Conservation (phyloP, 1,140 invertebrate genomes). For the Frieseomelitta varia region DNA sequence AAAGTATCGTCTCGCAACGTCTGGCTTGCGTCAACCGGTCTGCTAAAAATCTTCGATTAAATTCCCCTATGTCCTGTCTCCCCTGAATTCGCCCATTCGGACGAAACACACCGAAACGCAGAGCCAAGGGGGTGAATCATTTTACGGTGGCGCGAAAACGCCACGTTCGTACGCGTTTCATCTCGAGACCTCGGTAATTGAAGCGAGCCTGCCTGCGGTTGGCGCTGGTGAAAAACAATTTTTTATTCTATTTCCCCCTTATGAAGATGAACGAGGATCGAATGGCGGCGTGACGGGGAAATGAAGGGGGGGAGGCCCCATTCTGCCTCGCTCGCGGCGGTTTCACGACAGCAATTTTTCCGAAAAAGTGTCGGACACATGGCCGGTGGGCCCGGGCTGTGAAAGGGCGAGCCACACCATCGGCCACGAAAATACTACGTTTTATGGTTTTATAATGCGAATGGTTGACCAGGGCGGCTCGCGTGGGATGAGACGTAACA, state of each 20-base stretch:
- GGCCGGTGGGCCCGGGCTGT: slow-evolving; percentile 46
- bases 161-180: neutral
- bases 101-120: neutral
- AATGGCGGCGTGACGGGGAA: slow-evolving; percentile 44
- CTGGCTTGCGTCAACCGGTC: slow-evolving; percentile 52
- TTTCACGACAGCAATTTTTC: slow-evolving; percentile 58
- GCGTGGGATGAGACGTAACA: slow-evolving; percentile 67
- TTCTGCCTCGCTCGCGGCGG: slow-evolving; percentile 1
- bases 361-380: slow-evolving; percentile 66
- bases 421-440: slow-evolving; percentile 60
- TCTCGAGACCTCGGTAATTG: slow-evolving; percentile 14
- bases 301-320: neutral
- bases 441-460: slow-evolving; percentile 80
- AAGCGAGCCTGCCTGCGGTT: neutral
- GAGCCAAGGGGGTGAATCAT: slow-evolving; percentile 46
- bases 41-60: slow-evolving; percentile 40
- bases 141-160: neutral
- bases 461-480: slow-evolving; percentile 69
- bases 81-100: neutral
- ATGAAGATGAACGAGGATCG: slow-evolving; percentile 59
- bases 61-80: slow-evolving; percentile 18
- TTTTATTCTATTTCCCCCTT: slow-evolving; percentile 56
- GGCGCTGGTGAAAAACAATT: slow-evolving; percentile 45
- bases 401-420: slow-evolving; percentile 34
- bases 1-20: slow-evolving; percentile 1